Conservation (phyloP, 2,113 vertebrate genomes). For the Lamprologus ornatipinnis region DNA sequence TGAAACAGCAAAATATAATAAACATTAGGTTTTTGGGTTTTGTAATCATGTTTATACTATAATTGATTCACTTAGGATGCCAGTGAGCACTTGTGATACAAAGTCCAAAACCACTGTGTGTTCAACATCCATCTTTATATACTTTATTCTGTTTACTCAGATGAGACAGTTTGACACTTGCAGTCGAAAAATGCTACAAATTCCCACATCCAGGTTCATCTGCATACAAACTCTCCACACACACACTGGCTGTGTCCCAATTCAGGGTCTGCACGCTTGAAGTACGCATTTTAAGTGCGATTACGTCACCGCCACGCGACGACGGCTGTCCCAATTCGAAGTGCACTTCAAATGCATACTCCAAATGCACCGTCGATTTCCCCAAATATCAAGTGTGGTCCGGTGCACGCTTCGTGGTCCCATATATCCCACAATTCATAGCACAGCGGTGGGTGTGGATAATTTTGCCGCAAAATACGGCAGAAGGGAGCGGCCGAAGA, state of each 20-base stretch:
- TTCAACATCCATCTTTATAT: background rate
- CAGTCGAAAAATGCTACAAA: background rate
- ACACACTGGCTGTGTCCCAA: too few relatives aligned
- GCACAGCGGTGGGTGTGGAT: fast-evolving
- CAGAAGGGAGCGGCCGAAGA: too few relatives aligned
- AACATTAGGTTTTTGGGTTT: background rate
- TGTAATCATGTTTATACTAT: background rate
- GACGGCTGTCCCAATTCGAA: too few relatives aligned
- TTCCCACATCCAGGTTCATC: background rate
- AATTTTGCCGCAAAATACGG: too few relatives aligned
- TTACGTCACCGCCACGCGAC: too few relatives aligned
- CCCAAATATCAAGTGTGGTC: too few relatives aligned
- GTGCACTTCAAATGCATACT: too few relatives aligned
- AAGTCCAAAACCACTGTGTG: background rate
- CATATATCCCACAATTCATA: too few relatives aligned
- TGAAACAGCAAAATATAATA: background rate
- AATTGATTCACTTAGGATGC: background rate
- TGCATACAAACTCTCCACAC: background rate
- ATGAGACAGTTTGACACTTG: fast-evolving
- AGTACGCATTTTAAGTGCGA: fast-evolving
- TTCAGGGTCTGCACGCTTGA: too few relatives aligned
- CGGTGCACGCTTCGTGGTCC: too few relatives aligned
- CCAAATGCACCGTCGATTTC: fast-evolving
- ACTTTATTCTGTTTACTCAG: background rate
- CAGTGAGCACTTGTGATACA: background rate